Evolutionary conservation across 1,140 invertebrate genomes (phyloP).

Genomic region (Oryzaephilus surinamensis): DNA sequence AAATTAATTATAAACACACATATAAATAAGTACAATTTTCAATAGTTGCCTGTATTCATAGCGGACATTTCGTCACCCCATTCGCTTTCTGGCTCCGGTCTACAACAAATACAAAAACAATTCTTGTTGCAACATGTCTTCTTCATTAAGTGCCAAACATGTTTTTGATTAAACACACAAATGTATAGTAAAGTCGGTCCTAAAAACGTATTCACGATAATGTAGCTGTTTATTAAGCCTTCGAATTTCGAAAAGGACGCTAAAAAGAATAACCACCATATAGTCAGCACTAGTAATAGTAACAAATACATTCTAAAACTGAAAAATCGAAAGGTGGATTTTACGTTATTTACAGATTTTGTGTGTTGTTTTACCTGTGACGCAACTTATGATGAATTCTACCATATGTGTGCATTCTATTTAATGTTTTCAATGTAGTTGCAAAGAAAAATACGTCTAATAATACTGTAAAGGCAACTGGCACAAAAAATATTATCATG

Average conservation of each 20-base stretch:
- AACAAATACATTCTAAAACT: slow-evolving; percentile 71
- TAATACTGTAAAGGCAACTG: slow-evolving; percentile 64
- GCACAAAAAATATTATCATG: slow-evolving; percentile 67
- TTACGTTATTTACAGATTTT: background rate
- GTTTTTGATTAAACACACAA: slow-evolving; percentile 61
- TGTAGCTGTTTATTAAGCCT: slow-evolving; percentile 58
- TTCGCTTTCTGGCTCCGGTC: slow-evolving; percentile 50
- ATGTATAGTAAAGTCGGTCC: slow-evolving; percentile 64
- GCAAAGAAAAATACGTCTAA: slow-evolving; percentile 68
- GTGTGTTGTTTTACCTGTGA: slow-evolving; percentile 47
- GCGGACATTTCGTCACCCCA: slow-evolving; percentile 81
- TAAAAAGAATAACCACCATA: slow-evolving; percentile 61
- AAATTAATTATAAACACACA: background rate
- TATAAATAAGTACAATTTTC: background rate
- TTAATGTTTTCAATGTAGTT: slow-evolving; percentile 67
- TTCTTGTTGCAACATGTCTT: slow-evolving; percentile 63
- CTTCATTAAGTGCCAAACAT: slow-evolving; percentile 62
- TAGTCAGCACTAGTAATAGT: slow-evolving; percentile 58
- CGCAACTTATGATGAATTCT: slow-evolving; percentile 76
- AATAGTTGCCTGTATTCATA: slow-evolving; percentile 62
- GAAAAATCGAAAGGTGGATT: slow-evolving; percentile 20
- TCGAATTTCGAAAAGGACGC: slow-evolving; percentile 61
- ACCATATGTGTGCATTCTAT: slow-evolving; percentile 66
- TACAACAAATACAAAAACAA: slow-evolving; percentile 42
- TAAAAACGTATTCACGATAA: slow-evolving; percentile 60